Percentiles rank a stretch among this genome's conserved stretches.
Conservation (phyloP, 2,797 vertebrate genomes). For the Phaenicophaeus curvirostris region DNA sequence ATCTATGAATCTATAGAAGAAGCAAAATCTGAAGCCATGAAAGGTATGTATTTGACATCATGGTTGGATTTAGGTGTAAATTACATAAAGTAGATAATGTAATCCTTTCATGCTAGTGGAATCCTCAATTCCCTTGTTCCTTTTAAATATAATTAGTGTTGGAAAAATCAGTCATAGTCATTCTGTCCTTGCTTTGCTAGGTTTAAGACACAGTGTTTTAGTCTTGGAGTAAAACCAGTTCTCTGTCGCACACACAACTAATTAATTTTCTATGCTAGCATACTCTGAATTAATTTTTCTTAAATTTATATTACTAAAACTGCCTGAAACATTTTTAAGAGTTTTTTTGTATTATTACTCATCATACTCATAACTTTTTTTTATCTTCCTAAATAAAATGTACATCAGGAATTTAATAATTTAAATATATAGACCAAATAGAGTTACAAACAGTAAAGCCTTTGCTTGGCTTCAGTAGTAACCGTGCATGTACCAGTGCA, state of each 20-base stretch:
- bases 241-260: background rate
- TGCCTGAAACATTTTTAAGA: background rate
- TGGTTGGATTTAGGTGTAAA: background rate
- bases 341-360: background rate
- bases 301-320: background rate
- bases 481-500: background rate
- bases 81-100: background rate
- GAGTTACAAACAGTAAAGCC: background rate
- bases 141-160: background rate
- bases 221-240: background rate
- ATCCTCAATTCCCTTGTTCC: background rate
- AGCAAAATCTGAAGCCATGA: constrained; percentile 96
- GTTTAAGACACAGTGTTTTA: background rate
- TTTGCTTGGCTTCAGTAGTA: background rate
- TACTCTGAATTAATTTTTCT: background rate
- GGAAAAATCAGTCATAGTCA: background rate
- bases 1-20: constrained; percentile 98
- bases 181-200: background rate
- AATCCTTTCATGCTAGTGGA: no score
- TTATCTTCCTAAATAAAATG: background rate
- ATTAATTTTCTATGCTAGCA: background rate
- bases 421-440: background rate
- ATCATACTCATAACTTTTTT: background rate
- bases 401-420: background rate
- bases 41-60: constrained; percentile 79